Percentiles rank a stretch among this genome's conserved stretches.
These are phyloP conservation scores for Kryphioiulus occultus DNA, from an alignment of 2,888 invertebrate genomes.

Conservation along the genomic window DNA sequence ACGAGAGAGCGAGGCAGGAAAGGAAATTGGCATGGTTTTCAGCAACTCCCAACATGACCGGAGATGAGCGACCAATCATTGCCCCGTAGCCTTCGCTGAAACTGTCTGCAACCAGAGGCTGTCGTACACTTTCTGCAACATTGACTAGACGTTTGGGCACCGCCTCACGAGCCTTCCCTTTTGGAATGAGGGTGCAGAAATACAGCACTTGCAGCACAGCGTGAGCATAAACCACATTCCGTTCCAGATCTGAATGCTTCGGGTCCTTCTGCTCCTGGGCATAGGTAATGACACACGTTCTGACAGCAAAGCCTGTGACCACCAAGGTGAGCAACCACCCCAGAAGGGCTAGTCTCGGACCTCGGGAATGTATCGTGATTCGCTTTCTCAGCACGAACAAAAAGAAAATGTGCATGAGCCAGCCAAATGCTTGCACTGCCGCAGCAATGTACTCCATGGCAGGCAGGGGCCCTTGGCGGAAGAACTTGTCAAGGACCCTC, in stretches of 20 bases:
- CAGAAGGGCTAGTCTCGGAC: conserved; percentile 74
- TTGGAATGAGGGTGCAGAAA: conserved; percentile 75
- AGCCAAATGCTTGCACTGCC: conserved; percentile 76
- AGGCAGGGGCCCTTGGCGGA: conserved; percentile 62
- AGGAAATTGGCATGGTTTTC: conserved; percentile 76
- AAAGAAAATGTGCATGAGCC: conserved; percentile 74
- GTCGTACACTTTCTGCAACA: conserved; percentile 61
- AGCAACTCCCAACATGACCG: conserved; percentile 76
- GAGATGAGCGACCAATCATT: conserved; percentile 54
- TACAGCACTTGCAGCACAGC: conserved; percentile 72
- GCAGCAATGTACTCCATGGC: conserved; percentile 72
- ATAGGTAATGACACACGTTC: conserved; percentile 68
- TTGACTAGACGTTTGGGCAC: conserved; percentile 66
- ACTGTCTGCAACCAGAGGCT: conserved; percentile 48
- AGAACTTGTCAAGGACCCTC: conserved; percentile 65
- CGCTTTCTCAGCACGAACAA: conserved; percentile 53
- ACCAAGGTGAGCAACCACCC: conserved; percentile 75
- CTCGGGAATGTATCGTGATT: conserved; percentile 71
- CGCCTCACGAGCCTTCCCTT: conserved; percentile 66
- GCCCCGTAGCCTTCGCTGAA: conserved; percentile 43
- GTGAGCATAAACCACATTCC: conserved; percentile 55
- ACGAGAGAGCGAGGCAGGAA: conserved; percentile 81
- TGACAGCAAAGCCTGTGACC: conserved; percentile 73
- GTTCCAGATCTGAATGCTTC: conserved; percentile 15
- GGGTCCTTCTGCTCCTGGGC: background rate